Percentiles rank a stretch among this genome's conserved stretches.
phyloP scores from a whole-genome alignment of 2,113 vertebrate genomes.

The Romanogobio albipinnatus region DNA sequence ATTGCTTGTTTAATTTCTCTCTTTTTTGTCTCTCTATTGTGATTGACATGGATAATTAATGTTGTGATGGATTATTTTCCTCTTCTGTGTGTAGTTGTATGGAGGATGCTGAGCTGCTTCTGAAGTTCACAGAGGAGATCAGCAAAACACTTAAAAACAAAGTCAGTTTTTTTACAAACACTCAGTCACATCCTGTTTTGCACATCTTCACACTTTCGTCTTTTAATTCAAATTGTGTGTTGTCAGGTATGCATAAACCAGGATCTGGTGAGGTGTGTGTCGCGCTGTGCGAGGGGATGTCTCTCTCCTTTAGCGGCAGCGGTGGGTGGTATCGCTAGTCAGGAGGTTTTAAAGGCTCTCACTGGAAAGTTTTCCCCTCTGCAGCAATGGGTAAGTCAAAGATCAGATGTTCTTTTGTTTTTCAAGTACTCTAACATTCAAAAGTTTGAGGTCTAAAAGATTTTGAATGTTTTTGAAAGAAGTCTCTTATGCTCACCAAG shows the following conservation, averaged over 20 bases:
- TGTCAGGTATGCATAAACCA: conserved; percentile 77
- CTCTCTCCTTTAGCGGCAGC: conserved; percentile 89
- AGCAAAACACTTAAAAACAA: conserved; percentile 83
- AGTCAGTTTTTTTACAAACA: conserved; percentile 70
- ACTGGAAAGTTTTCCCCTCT: conserved; percentile 97
- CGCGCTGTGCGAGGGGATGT: conserved; percentile 85
- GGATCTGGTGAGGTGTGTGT: conserved; percentile 84
- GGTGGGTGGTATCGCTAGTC: conserved; percentile 90
- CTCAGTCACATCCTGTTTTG: background rate
- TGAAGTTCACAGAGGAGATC: conserved; percentile 84
- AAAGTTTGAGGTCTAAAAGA: background rate
- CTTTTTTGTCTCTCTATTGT: background rate
- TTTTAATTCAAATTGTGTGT: conserved; percentile 13
- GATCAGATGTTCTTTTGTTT: background rate
- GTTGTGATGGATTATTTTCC: background rate
- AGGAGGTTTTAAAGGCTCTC: conserved; percentile 95
- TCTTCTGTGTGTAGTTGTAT: conserved; percentile 78
- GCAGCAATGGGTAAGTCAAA: conserved; percentile 90
- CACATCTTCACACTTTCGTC: background rate
- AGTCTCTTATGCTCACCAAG: background rate
- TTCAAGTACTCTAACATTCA: background rate
- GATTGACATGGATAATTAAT: background rate
- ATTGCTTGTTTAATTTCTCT: background rate
- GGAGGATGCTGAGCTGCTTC: conserved; percentile 87
- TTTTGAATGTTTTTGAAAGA: background rate